Percentiles rank a stretch among this genome's conserved stretches.
Conservation (phyloP, 1,140 invertebrate genomes). For the Bombus balteatus region DNA sequence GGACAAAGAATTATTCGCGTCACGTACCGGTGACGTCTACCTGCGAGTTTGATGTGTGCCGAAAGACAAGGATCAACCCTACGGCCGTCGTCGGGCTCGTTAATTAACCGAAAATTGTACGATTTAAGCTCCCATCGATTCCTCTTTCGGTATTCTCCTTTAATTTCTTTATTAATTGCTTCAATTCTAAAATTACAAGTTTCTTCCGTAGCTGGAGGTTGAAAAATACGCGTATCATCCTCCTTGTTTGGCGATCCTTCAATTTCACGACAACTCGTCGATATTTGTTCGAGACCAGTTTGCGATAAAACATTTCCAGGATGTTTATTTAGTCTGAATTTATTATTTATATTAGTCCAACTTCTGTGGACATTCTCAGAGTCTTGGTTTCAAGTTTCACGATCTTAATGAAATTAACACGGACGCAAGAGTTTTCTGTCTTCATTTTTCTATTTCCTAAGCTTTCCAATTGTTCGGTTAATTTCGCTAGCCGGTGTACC, state of each 20-base stretch:
- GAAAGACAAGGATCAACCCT: conserved; percentile 25
- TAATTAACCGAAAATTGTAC: conserved; percentile 37
- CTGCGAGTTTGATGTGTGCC: conserved; percentile 46
- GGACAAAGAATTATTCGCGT: conserved; percentile 23
- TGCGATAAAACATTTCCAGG: too few species aligned
- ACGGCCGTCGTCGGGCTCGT: not conserved
- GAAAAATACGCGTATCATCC: not conserved
- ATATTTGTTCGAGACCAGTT: too few species aligned
- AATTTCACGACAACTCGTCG: too few species aligned
- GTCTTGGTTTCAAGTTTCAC: not conserved
- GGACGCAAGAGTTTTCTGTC: too few species aligned
- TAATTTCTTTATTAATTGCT: conserved; percentile 13
- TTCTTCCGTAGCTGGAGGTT: not conserved
- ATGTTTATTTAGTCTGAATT: too few species aligned
- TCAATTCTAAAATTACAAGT: not conserved
- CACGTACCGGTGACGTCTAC: conserved; percentile 45
- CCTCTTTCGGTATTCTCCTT: not conserved
- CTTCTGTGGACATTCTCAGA: fast-evolving
- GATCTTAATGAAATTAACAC: too few species aligned
- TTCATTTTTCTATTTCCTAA: too few species aligned
- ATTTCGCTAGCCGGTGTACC: not conserved
- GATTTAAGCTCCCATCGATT: not conserved
- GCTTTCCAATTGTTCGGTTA: too few species aligned
- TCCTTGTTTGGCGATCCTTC: too few species aligned
- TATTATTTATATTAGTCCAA: too few species aligned